Evolutionary conservation across 64 coral and sea anemone genomes (phyloP).

Genomic region (Actinia equina): DNA sequence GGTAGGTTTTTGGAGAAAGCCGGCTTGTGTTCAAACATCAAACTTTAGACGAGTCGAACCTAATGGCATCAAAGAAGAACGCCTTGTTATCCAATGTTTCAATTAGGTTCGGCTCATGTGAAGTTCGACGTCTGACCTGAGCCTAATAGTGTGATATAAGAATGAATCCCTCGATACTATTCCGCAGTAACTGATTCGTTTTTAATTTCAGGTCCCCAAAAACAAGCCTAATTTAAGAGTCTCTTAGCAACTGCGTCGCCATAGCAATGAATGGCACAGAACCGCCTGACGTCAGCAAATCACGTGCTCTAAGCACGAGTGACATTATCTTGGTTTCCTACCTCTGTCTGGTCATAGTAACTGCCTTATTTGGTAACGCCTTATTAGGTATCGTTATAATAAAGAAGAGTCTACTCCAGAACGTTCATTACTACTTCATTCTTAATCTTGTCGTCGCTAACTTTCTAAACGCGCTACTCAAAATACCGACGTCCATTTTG

Average conservation of each 20-base stretch:
- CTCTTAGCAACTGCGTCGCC: neutral
- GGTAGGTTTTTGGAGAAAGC: too few relatives aligned
- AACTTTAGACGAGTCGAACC: too few relatives aligned
- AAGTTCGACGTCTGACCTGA: too few relatives aligned
- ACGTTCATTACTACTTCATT: conserved; percentile 95
- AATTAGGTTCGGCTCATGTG: too few relatives aligned
- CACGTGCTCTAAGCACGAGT: conserved; percentile 35
- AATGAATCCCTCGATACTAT: neutral
- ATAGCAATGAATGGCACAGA: conserved; percentile 12
- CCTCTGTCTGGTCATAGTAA: conserved; percentile 66
- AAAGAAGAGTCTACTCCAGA: conserved; percentile 71
- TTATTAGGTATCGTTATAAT: conserved; percentile 72
- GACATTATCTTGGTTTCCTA: conserved; percentile 62
- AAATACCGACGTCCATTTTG: conserved; percentile 87
- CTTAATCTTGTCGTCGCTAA: conserved; percentile 67
- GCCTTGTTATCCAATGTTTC: too few relatives aligned
- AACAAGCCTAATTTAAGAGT: neutral
- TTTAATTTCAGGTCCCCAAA: neutral
- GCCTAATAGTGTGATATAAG: too few relatives aligned
- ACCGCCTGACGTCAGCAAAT: neutral
- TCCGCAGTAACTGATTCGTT: neutral
- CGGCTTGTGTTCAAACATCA: too few relatives aligned
- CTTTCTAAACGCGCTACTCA: conserved; percentile 82
- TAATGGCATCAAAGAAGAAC: too few relatives aligned
- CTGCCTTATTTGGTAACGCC: conserved; percentile 67